Base-by-base conservation (phyloP, 2,113 vertebrate species). In the Microtus montanus region DNA sequence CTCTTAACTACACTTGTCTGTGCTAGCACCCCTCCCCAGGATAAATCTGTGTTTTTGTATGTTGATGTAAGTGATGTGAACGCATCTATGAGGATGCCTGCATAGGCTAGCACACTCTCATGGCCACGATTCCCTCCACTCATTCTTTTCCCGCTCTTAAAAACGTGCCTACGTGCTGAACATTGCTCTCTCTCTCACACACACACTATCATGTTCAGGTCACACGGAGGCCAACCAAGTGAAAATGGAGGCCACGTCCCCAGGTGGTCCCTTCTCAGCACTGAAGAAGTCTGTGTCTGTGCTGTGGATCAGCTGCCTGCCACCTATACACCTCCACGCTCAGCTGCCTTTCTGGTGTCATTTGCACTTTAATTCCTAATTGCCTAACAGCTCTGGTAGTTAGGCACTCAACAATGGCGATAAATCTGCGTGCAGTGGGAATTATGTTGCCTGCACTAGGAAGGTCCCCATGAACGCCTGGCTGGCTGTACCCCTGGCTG, bases 351-450 rank as follows among this genome's bases (percentile, higher is more conserved):
- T 28, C 38, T 92, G 84, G 84, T 17, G 0, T 93, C 91, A 82
- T 90, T 3, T 1, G 47, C 86, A 91, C 70, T 95, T 93, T 93
- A 78, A 92, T 94, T 94, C 93, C 75, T 92, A 96, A 95, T 83
- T 96, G 90, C 73, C 70, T 95, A 82, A 95, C 94, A 94, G 71
- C 70, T 47, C 71, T 91, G 75, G 80, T 73, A 68, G 94, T 90
- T 96, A 93, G 9, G 33, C n/a, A 52, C 87, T 94, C 68, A 88
- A 82, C 38, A 49, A 7, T 20, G 74, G 87, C 89, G 38, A 74
- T 94, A 80, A 93, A 92, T 82, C 80, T 9, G 0, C 17, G 28
- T 14, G 78, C 66, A 41, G 47, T 0, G 79, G 71, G 74, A 84
- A 95, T 35, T 79, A 47, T 44, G 63, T 66, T 88, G 89, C 80